A percentile compares a stretch with the other conserved stretches of the same genome.
These are phyloP conservation scores for Apteryx owenii DNA, from an alignment of 2,113 vertebrate species.

Conservation along the genomic window DNA sequence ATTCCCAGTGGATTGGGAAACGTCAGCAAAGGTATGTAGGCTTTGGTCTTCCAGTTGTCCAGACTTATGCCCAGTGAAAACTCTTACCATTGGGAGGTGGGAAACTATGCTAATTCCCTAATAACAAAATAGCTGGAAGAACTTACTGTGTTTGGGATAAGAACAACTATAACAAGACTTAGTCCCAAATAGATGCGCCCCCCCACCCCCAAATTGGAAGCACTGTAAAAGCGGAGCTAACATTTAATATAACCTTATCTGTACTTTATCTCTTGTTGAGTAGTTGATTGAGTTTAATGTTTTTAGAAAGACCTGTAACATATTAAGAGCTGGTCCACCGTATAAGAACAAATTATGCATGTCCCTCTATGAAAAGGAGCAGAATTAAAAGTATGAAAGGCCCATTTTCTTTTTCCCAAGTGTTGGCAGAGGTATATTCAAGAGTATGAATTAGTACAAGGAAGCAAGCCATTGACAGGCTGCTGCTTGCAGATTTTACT, in stretches of 20 bases:
- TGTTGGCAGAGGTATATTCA: background rate
- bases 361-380: background rate
- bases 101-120: background rate
- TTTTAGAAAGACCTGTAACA: background rate
- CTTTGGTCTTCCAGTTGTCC: background rate
- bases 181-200: no score
- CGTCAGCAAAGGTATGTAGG: rapidly evolving
- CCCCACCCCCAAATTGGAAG: background rate
- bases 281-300: background rate
- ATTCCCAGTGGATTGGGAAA: rapidly evolving
- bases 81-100: rapidly evolving
- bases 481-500: background rate
- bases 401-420: rapidly evolving
- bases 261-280: background rate
- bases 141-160: background rate
- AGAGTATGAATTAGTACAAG: background rate
- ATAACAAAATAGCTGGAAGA: no score
- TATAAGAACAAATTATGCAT: rapidly evolving
- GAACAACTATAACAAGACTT: background rate
- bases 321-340: background rate
- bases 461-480: background rate
- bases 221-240: background rate
- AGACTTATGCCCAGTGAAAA: rapidly evolving
- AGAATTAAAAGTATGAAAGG: background rate
- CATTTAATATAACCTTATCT: rapidly evolving